phyloP scores from a whole-genome alignment of 1,140 invertebrate species.

The Palaemon carinicauda region DNA sequence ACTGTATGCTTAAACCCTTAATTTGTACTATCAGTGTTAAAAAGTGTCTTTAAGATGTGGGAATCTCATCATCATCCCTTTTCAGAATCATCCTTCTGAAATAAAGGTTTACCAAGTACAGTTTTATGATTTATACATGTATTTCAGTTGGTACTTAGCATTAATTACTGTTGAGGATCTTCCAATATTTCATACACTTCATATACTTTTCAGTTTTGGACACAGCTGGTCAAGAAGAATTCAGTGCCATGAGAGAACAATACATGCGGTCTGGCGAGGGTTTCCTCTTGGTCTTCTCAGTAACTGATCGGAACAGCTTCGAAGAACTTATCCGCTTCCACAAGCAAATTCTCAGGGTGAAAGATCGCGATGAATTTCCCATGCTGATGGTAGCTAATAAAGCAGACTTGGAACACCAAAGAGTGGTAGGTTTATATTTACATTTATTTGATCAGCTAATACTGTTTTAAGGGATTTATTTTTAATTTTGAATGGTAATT shows the following conservation, averaged over 20 bases:
- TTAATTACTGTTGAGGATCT: too few relatives aligned
- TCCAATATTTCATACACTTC: background rate
- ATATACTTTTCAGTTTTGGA: conserved; percentile 87
- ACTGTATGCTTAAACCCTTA: too few relatives aligned
- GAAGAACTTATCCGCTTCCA: conserved; percentile 78
- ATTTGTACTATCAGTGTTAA: too few relatives aligned
- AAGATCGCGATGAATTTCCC: conserved; percentile 93
- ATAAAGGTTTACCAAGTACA: too few relatives aligned
- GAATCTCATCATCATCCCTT: too few relatives aligned
- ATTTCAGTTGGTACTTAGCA: too few relatives aligned
- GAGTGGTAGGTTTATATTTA: conserved; percentile 81
- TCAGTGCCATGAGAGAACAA: conserved; percentile 93
- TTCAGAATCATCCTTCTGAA: too few relatives aligned
- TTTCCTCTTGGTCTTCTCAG: conserved; percentile 92
- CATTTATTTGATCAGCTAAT: too few relatives aligned
- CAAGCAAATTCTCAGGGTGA: conserved; percentile 91
- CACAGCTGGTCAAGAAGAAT: conserved; percentile 97
- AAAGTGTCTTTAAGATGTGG: too few relatives aligned
- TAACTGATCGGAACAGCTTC: conserved; percentile 91
- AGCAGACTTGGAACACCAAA: conserved; percentile 88
- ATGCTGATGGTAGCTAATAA: conserved; percentile 98
- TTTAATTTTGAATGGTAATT: too few relatives aligned
- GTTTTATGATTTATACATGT: too few relatives aligned
- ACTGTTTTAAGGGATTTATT: too few relatives aligned
- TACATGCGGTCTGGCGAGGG: conserved; percentile 84